Percentiles rank a stretch among this genome's conserved stretches.
Evolutionary conservation across 2,797 vertebrate genomes (phyloP).

Genomic region (Pyrrhura leucotis): DNA sequence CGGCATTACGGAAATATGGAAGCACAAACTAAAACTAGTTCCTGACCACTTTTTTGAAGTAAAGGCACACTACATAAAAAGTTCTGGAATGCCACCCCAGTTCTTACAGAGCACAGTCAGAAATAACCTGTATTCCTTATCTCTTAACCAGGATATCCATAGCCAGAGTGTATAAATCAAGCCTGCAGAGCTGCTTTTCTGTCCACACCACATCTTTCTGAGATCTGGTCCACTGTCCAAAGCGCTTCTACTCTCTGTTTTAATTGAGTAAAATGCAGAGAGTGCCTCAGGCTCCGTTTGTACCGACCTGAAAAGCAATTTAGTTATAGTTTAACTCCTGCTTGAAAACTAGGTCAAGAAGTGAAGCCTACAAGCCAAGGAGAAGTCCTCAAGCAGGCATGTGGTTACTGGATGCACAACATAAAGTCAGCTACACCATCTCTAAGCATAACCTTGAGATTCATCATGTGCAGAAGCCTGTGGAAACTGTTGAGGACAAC

Average conservation of each 20-base stretch:
- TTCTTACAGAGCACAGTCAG: neutral
- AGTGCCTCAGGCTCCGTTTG: slow-evolving; percentile 14
- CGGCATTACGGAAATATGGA: neutral
- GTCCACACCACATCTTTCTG: neutral
- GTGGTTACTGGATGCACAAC: neutral
- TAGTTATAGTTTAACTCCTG: slow-evolving; percentile 71
- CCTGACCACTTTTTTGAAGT: neutral
- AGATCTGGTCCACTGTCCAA: slow-evolving; percentile 5
- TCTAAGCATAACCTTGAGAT: neutral
- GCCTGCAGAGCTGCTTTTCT: neutral
- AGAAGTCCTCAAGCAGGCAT: slow-evolving; percentile 24
- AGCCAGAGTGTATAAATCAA: neutral
- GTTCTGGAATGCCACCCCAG: neutral
- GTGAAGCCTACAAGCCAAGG: slow-evolving; percentile 39
- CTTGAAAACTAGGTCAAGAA: slow-evolving; percentile 62
- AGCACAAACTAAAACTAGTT: neutral
- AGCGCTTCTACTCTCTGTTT: slow-evolving; percentile 55
- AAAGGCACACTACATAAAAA: neutral
- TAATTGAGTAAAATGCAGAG: slow-evolving; percentile 45
- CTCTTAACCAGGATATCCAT: neutral
- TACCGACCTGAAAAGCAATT: slow-evolving; percentile 33
- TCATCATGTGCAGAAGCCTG: neutral
- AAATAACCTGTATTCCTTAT: neutral
- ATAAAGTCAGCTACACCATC: slow-evolving; percentile 28
- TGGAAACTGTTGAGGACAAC: neutral